Conservation (phyloP, 1,140 invertebrate genomes). For the Pentalonia nigronervosa region DNA sequence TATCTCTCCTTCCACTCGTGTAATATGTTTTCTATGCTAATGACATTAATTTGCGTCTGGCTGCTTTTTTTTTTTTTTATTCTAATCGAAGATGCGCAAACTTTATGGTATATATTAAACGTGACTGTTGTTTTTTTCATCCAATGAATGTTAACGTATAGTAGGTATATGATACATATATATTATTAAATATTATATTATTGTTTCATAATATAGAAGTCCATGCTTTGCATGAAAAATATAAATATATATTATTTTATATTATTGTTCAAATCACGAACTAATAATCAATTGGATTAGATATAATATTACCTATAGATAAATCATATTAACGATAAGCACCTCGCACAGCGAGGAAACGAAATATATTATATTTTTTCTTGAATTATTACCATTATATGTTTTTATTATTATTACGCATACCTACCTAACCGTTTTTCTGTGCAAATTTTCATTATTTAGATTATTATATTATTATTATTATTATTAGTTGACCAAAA, state of each 20-base stretch:
- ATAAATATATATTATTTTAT: background rate
- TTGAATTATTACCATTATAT: background rate
- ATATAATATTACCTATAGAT: background rate
- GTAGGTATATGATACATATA: background rate
- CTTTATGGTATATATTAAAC: background rate
- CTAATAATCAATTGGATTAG: background rate
- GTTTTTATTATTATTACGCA: background rate
- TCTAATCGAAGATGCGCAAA: conserved; percentile 14
- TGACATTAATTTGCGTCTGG: conserved; percentile 12
- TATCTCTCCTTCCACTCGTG: background rate
- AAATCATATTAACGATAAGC: background rate
- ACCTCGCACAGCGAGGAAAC: background rate
- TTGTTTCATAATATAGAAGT: background rate
- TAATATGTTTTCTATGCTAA: background rate
- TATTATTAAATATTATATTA: background rate
- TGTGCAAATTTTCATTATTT: background rate
- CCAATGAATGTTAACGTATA: background rate
- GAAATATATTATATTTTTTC: background rate
- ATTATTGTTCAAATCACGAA: background rate
- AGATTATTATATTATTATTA: background rate
- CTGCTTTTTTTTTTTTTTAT: background rate
- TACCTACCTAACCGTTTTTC: background rate
- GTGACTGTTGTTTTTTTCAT: background rate
- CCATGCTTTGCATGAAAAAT: background rate
- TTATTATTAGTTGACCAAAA: background rate